Evolutionary conservation across 2,113 vertebrate species (phyloP), one percentile per base, ranked within the genome.

Genomic region (Dromas ardeola): DNA sequence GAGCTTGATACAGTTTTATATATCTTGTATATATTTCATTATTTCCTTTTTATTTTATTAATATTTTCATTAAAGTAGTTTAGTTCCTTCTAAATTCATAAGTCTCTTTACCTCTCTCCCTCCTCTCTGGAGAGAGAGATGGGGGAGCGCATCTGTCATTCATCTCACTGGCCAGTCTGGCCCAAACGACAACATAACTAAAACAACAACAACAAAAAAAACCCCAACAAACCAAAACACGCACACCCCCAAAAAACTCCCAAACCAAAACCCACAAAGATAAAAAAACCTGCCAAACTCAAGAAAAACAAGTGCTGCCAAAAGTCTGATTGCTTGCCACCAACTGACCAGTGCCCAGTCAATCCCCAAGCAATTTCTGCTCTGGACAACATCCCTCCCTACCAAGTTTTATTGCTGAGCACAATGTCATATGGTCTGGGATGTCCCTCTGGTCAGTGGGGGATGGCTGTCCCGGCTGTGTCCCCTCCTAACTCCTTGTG

Each of bases 351-450:
- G 74, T 62, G 61, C 15, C 34, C 42, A 66, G 40, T 11, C 21
- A 53, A 62, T 10, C 27, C 32, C 21, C 12, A 53, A 10, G 71
- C 22, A 72, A 30, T 15, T 67, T 9, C 38, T 53, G 53, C 72
- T 42, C 53, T 42, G 32, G 72, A 49, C 52, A 29, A 22, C 29
- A 5, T 79, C 38, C 26, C 13, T 45, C 11, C 3, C 10, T 18
- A 9, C 4, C 21, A 49, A 27, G 32, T 36, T 72, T 36, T 55
- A 36, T 8, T 50, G 47, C 56, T 58, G 34, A 74, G 11, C 20
- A 29, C 5, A 3, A 4, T 1, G 3, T 18, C 25, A 8, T 11
- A 22, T 5, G 18, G 34, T 25, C 4, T 49, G 71, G 25, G 14
- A 71, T n/a, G 10, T 45, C 56, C 14, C 38, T 62, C 0, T 7